Base-by-base conservation (phyloP, 2,797 vertebrate genomes). In the Gila robusta region DNA sequence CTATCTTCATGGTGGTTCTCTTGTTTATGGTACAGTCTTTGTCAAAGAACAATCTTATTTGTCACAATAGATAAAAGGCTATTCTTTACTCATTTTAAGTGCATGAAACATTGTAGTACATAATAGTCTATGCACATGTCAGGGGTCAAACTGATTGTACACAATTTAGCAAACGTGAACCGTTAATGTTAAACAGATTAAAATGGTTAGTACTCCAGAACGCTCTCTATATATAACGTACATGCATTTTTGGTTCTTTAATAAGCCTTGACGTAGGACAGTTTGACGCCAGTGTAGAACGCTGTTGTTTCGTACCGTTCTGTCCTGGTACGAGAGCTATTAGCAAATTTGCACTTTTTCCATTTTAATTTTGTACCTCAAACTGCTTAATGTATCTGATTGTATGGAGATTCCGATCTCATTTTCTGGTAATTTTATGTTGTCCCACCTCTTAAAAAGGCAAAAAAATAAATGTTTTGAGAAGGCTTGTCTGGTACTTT, bases 391-490 rank as follows among this genome's bases (percentile, higher is more conserved):
- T 89, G 87, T 89, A 79, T 82, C 59, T 69, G 90, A 89, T 89
- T 89, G 87, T 91, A 89, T 54, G 7, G 69, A 89, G 81, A 82
- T 32, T 88, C 73, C 23, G 19, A 56, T 84, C 74, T 79, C 59
- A 2, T 88, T 85, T 89, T 90, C 71, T 83, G 62, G 64, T 85
- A 84, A 77, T 80, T 67, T 87, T 87, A 52, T 90, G 91, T 88
- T 82, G 70, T 47, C 49, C 67, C 84, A 85, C 71, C 87, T 88
- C 82, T 77, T 78, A 78, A 71, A 69, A 88, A 85, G 79, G 52
- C 49, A 88, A 87, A 84, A 80, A 84, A 92, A 92, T 93, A 91
- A 92, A 93, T 82, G 87, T 91, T 90, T 89, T 79, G 79, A 90
- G 76, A 91, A 88, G 83, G 78, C 19, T 52, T 59, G 56, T 28